Conservation (phyloP, 2,113 vertebrate species). For the Phainopepla nitens region DNA sequence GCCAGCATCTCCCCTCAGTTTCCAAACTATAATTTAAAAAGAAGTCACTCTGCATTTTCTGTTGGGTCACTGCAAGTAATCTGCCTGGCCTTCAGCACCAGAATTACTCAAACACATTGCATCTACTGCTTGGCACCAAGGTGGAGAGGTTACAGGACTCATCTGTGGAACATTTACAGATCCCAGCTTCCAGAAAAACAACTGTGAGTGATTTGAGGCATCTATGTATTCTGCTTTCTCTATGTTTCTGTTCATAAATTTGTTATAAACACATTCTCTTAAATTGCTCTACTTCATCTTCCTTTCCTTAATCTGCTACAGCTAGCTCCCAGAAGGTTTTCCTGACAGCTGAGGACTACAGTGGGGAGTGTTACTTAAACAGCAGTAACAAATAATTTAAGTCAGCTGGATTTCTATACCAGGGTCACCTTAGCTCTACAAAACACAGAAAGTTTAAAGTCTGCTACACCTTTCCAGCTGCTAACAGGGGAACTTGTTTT, state of each 20-base stretch:
- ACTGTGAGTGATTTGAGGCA: neutral
- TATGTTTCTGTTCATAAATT: neutral
- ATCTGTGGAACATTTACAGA: neutral
- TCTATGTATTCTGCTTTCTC: neutral
- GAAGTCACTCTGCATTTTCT: neutral
- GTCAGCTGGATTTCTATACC: neutral
- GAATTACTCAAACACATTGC: neutral
- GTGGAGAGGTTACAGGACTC: neutral
- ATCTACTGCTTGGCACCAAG: neutral
- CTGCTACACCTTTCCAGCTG: neutral
- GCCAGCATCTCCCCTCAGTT: neutral
- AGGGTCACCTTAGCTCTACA: conserved; percentile 3
- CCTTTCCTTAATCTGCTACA: neutral
- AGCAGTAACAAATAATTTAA: conserved; percentile 10
- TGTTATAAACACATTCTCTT: neutral
- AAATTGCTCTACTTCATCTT: neutral
- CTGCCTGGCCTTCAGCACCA: neutral
- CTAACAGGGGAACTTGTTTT: neutral
- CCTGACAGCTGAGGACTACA: neutral
- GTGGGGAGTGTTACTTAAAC: neutral
- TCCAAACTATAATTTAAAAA: neutral
- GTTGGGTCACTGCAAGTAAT: neutral
- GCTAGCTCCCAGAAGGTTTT: neutral
- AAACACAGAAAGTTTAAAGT: neutral
- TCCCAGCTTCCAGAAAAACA: neutral